Percentiles rank a stretch among this genome's conserved stretches.
phyloP scores from a whole-genome alignment of 2,113 vertebrate species.

The Sebastes schlegelii region DNA sequence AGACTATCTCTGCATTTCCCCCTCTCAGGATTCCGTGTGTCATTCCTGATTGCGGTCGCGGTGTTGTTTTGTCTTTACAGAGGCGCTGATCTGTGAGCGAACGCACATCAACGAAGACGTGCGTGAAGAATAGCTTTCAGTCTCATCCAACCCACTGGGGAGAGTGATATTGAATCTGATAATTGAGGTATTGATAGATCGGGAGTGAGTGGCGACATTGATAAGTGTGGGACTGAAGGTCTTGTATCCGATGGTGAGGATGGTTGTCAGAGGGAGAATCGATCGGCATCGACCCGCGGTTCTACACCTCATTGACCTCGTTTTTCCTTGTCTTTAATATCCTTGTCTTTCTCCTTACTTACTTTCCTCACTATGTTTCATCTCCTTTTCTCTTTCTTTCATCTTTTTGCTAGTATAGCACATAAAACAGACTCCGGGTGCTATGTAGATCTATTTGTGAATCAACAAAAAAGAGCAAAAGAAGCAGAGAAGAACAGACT shows the following conservation, averaged over 20 bases:
- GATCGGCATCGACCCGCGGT: conserved; percentile 56
- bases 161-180: conserved; percentile 69
- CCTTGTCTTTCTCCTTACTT: neutral
- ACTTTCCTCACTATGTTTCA: neutral
- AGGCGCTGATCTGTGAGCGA: conserved; percentile 21
- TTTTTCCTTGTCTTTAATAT: conserved; percentile 13
- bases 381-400: neutral
- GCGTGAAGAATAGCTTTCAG: conserved; percentile 37
- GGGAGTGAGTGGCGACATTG: conserved; percentile 62
- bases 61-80: conserved; percentile 20
- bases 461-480: conserved; percentile 1
- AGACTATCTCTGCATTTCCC: neutral
- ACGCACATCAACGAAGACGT: conserved; percentile 35
- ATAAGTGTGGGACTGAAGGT: conserved; percentile 73
- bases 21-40: neutral
- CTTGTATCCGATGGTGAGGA: conserved; percentile 53
- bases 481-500: neutral
- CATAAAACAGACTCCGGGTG: neutral
- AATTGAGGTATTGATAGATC: conserved; percentile 73
- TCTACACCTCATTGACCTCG: conserved; percentile 43
- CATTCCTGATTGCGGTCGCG: neutral
- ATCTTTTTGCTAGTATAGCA: neutral
- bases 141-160: conserved; percentile 36
- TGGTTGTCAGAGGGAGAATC: conserved; percentile 61
- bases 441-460: neutral